phyloP scores from a whole-genome alignment of 2,113 vertebrate species.

The Rana temporaria region DNA sequence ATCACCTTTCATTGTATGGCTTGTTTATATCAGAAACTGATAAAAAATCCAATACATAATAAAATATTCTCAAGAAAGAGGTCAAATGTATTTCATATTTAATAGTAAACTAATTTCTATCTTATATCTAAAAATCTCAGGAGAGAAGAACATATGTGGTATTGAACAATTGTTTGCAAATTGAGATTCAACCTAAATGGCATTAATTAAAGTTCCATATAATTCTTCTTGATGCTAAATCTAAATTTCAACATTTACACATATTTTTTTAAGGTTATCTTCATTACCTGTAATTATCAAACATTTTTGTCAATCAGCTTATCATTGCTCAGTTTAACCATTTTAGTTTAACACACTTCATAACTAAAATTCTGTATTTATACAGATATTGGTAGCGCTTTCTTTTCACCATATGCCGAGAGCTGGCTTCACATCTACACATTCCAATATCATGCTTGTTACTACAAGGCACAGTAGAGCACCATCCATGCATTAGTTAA shows the following conservation, averaged over 20 bases:
- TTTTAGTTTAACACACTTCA: no score
- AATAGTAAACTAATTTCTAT: constrained; percentile 17
- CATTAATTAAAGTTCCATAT: no score
- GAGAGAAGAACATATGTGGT: not conserved
- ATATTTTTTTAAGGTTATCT: not conserved
- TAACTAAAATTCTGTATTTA: no score
- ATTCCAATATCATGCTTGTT: no score
- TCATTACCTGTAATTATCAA: no score
- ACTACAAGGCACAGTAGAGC: no score
- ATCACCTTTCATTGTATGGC: not conserved
- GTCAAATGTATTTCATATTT: not conserved
- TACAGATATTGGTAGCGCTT: no score
- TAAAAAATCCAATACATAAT: not conserved
- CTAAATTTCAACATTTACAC: not conserved
- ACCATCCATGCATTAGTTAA: no score
- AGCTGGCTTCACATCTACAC: no score
- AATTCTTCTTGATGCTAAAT: not conserved
- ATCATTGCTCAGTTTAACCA: no score
- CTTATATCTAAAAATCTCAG: constrained; percentile 3
- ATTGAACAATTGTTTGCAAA: constrained; percentile 14
- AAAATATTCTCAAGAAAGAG: not conserved
- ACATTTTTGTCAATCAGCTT: no score
- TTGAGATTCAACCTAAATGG: not conserved
- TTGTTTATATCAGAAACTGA: not conserved
- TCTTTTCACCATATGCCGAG: no score